Evolutionary conservation across 2,113 vertebrate genomes (phyloP).

Genomic region (Beaufortia kweichowensis): DNA sequence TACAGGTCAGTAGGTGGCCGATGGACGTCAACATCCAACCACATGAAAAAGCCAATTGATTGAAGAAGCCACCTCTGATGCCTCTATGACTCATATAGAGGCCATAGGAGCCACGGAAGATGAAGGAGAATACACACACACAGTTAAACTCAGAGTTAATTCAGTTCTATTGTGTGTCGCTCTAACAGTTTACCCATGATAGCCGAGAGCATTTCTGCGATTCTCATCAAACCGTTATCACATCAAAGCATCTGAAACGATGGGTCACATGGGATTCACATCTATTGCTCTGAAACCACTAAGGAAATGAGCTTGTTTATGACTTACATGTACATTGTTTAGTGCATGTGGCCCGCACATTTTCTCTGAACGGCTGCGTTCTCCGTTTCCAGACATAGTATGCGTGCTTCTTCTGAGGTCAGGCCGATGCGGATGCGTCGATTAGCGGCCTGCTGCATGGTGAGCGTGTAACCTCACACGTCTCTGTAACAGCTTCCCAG

Average conservation of each 20-base stretch:
- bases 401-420: conserved; percentile 11
- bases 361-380: conserved; percentile 26
- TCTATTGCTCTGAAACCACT: conserved; percentile 42
- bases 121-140: conserved; percentile 55
- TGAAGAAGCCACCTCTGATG: conserved; percentile 56
- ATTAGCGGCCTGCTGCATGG: not conserved
- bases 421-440: conserved; percentile 4
- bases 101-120: conserved; percentile 44
- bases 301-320: conserved; percentile 40
- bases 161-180: not conserved
- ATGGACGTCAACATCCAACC: conserved; percentile 50
- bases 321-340: conserved; percentile 37
- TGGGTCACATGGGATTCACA: conserved; percentile 37
- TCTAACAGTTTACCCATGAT: not conserved
- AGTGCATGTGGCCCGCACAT: conserved; percentile 47
- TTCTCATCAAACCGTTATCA: conserved; percentile 32
- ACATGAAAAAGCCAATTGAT: conserved; percentile 59
- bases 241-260: conserved; percentile 26
- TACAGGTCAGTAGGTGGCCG: conserved; percentile 42
- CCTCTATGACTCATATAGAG: conserved; percentile 55
- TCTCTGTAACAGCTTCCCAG: conserved; percentile 13
- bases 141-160: conserved; percentile 22
- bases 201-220: not conserved
- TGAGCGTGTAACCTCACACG: conserved; percentile 27
- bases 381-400: conserved; percentile 1